A percentile compares a stretch with the other conserved stretches of the same genome.
phyloP scores from a whole-genome alignment of 2,113 vertebrate species.

The Ictalurus furcatus region DNA sequence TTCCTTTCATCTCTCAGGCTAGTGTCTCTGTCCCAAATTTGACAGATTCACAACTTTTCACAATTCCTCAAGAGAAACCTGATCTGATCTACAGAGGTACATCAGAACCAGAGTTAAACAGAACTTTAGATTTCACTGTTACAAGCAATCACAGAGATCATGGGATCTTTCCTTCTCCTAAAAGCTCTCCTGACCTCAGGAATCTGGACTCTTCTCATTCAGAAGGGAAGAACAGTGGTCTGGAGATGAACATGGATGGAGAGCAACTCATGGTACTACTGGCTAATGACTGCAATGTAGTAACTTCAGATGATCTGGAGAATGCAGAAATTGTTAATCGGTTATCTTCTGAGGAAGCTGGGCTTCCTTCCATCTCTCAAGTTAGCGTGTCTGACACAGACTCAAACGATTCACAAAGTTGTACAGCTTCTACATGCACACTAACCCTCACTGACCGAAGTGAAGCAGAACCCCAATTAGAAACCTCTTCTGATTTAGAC shows the following conservation, averaged over 20 bases:
- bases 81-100: neutral
- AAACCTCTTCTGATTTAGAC: neutral
- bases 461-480: constrained; percentile 6
- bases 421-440: neutral
- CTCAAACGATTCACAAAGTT: neutral
- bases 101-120: neutral
- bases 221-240: neutral
- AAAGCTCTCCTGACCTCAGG: neutral
- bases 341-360: neutral
- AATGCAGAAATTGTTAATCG: neutral
- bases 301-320: neutral
- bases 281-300: neutral
- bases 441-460: neutral
- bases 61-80: neutral
- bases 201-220: neutral
- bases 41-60: neutral
- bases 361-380: neutral
- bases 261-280: neutral
- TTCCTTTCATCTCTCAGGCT: constrained; percentile 28
- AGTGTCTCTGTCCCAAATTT: neutral
- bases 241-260: neutral
- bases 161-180: neutral
- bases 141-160: neutral
- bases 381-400: neutral
- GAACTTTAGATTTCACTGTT: neutral